A percentile compares a stretch with the other conserved stretches of the same genome.
These are phyloP conservation scores for Sepiola atlantica DNA, from an alignment of 2,888 invertebrate species.

Conservation along the genomic window DNA sequence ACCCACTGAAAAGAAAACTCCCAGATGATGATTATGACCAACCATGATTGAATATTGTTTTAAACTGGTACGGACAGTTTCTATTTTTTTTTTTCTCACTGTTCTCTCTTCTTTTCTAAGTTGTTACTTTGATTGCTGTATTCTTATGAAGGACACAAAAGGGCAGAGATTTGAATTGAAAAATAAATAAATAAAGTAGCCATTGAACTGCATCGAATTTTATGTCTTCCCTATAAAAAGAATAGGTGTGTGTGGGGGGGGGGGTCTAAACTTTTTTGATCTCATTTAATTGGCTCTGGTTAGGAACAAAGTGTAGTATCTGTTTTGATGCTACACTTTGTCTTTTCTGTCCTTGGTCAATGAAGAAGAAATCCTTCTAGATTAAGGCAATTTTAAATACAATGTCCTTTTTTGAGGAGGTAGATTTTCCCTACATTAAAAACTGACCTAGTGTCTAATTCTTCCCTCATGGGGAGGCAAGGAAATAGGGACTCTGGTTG, in stretches of 20 bases:
- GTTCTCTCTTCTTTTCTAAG: not conserved
- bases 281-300: not conserved
- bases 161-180: not conserved
- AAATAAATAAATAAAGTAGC: not conserved
- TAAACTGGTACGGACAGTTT: not conserved
- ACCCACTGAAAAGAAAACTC: constrained; percentile 65
- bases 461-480: too few relatives aligned
- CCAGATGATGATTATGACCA: constrained; percentile 68
- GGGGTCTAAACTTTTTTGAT: not conserved
- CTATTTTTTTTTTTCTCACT: not conserved
- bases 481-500: too few relatives aligned
- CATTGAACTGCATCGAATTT: not conserved
- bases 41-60: not conserved
- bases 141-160: not conserved
- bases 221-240: not conserved
- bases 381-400: too few relatives aligned
- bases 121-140: not conserved
- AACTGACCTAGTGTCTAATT: too few relatives aligned
- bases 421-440: too few relatives aligned
- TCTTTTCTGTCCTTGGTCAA: too few relatives aligned
- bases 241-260: not conserved
- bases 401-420: too few relatives aligned
- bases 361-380: too few relatives aligned
- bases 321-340: too few relatives aligned
- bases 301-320: not conserved